Conservation (phyloP, 1,140 invertebrate species). For the Heliconius nattereri region DNA sequence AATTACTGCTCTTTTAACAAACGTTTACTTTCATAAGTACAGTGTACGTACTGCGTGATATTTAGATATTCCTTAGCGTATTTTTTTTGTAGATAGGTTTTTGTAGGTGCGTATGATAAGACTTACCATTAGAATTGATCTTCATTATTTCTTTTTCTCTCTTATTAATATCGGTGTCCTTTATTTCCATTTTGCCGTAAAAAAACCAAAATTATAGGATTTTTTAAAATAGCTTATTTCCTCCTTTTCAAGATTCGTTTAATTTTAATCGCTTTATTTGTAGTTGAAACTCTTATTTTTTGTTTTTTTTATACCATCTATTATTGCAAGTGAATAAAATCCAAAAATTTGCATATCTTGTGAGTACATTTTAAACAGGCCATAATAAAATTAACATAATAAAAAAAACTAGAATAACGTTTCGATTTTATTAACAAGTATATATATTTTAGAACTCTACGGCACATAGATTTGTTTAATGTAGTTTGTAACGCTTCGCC, state of each 20-base stretch:
- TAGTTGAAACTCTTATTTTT: too few species aligned
- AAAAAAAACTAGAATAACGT: too few species aligned
- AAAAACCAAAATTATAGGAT: background rate
- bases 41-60: background rate
- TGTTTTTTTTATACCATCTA: too few species aligned
- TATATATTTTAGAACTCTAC: background rate
- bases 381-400: too few species aligned
- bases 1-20: background rate
- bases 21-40: conserved; percentile 5
- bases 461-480: background rate
- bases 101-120: background rate
- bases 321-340: too few species aligned
- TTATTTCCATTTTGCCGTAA: conserved; percentile 12
- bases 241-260: background rate
- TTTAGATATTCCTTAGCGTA: background rate
- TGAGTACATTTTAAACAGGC: too few species aligned
- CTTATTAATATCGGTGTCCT: conserved; percentile 1
- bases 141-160: conserved; percentile 33
- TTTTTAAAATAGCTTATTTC: background rate
- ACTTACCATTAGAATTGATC: conserved; percentile 35
- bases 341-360: too few species aligned
- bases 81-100: background rate
- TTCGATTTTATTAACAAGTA: too few species aligned
- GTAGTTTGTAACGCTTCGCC: conserved; percentile 26
- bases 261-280: background rate